Evolutionary conservation across 2,797 vertebrate genomes (phyloP).

Genomic region (Danio choprae): DNA sequence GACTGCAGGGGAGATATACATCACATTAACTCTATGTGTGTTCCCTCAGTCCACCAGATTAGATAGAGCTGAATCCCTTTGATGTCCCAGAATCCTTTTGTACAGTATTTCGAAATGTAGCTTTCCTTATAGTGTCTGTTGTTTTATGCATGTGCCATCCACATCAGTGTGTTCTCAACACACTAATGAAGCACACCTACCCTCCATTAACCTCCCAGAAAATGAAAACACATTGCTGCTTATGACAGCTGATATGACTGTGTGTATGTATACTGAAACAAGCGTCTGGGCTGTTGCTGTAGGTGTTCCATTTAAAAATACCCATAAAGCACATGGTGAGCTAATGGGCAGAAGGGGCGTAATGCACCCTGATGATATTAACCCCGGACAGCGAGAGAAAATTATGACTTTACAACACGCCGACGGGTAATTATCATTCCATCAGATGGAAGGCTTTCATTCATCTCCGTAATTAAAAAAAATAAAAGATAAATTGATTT

Average conservation of each 20-base stretch:
- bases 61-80: constrained; percentile 20
- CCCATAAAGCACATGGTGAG: constrained; percentile 44
- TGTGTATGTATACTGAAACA: constrained; percentile 41
- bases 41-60: constrained; percentile 24
- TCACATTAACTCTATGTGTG: neutral
- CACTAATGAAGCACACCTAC: constrained; percentile 75
- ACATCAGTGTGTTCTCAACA: neutral
- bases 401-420: constrained; percentile 46
- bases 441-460: constrained; percentile 65
- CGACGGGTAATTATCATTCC: constrained; percentile 67
- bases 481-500: constrained; percentile 45
- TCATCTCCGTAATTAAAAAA: constrained; percentile 68
- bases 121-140: constrained; percentile 1
- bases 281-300: constrained; percentile 58
- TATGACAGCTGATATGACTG: constrained; percentile 51
- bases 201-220: constrained; percentile 70
- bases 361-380: constrained; percentile 67
- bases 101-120: constrained; percentile 15
- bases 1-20: constrained; percentile 50
- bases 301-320: constrained; percentile 67
- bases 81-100: constrained; percentile 28
- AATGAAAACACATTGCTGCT: constrained; percentile 59
- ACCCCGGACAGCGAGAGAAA: constrained; percentile 63
- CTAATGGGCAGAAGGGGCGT: constrained; percentile 65
- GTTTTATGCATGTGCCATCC: constrained; percentile 20